Base-by-base conservation (phyloP, 2,113 vertebrate species). In the Aegotheles bennettii region DNA sequence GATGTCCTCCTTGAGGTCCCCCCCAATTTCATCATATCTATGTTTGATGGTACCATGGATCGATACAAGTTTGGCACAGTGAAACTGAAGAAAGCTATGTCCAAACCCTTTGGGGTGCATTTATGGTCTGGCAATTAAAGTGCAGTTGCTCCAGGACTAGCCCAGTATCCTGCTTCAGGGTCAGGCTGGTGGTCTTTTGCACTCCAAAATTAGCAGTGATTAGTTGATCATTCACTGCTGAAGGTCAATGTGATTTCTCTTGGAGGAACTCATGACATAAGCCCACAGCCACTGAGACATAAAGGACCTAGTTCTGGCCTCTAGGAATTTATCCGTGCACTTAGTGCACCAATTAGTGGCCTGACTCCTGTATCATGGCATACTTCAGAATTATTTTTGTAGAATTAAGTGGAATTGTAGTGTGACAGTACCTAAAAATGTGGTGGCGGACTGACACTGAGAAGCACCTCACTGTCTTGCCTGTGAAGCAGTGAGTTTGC, bases 371-470 rank as follows among this genome's bases (percentile, higher is more conserved):
- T 29, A n/a, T n/a, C 1, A 3, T 0, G 2, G 4, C 13, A 38
- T 59, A 19, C 35, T 75, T 64, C 36, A 63, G 35, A 69, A 51
- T 54, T 65, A 56, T 13, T 93, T 69, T 54, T 65, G 24, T 61
- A 74, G n/a, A 54, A 67, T 50, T 76, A 19, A 50, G 23, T 53
- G 31, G 19, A 76, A 61, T 70, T 50, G 20, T n/a, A 31, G 29
- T 74, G 59, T 65, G 54, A 40, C 19, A 35, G 38, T 71, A 65
- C 23, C 36, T 61, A 61, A 90, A 83, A 94, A 31, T 11, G 40
- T 0, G 1, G 14, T 1, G 0, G 7, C 1, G 3, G 38, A 7
- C 36, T 84, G 59, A 59, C 20, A 29, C 33, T 21, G 40, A 60
- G 47, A 47, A 86, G 23, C 29, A 83, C n/a, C 61, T 89, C n/a